Conservation (phyloP, 2,888 invertebrate genomes). For the Philhelius pedissequus region DNA sequence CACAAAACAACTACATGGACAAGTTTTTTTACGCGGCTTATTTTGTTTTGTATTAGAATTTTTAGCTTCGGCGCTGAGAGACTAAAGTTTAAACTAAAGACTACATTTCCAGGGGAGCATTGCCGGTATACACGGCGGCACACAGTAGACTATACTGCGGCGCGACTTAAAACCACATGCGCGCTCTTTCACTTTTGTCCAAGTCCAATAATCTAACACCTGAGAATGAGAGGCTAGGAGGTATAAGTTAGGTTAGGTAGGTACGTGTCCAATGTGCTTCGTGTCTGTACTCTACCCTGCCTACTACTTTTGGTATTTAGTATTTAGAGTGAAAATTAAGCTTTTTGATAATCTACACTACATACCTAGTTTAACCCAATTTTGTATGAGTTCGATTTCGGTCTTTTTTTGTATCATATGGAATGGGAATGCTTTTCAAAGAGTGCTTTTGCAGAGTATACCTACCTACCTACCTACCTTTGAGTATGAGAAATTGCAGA, state of each 20-base stretch:
- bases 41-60: constrained; percentile 57
- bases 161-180: constrained; percentile 46
- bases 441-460: not conserved
- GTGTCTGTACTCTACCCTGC: not conserved
- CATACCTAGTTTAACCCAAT: constrained; percentile 57
- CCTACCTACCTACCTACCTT: too few species aligned
- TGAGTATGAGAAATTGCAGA: not conserved
- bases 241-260: not conserved
- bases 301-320: constrained; percentile 69
- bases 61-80: constrained; percentile 61
- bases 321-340: constrained; percentile 39
- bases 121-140: constrained; percentile 69
- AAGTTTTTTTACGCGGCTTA: constrained; percentile 43
- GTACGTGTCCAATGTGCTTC: constrained; percentile 64
- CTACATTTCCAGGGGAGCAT: constrained; percentile 46
- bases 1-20: constrained; percentile 6
- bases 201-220: constrained; percentile 40
- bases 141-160: too few species aligned
- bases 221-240: constrained; percentile 20
- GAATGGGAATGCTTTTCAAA: not conserved
- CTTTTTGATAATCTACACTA: constrained; percentile 38
- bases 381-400: constrained; percentile 33
- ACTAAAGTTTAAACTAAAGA: too few species aligned
- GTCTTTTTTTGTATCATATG: not conserved
- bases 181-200: constrained; percentile 59